Conservation (phyloP, 1,140 invertebrate species). For the Heliothis virescens region DNA sequence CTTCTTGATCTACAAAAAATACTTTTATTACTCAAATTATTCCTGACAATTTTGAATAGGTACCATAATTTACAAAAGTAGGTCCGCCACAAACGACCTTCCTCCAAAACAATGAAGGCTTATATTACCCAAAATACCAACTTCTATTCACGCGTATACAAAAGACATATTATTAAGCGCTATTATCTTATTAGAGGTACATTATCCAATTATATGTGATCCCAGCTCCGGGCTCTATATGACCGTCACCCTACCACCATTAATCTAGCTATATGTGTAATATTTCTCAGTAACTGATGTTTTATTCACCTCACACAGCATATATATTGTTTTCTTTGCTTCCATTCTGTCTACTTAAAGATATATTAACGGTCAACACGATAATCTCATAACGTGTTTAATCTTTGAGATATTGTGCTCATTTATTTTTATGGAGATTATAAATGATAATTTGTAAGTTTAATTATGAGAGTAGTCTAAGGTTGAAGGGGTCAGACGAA, state of each 20-base stretch:
- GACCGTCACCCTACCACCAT: slow-evolving; percentile 59
- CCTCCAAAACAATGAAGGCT: not conserved
- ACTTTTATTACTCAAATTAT: too few relatives aligned
- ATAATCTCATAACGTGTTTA: slow-evolving; percentile 21
- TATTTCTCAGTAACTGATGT: slow-evolving; percentile 63
- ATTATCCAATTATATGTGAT: slow-evolving; percentile 36
- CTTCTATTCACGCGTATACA: not conserved
- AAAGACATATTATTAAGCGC: not conserved
- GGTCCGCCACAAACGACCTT: too few relatives aligned
- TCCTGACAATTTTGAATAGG: too few relatives aligned
- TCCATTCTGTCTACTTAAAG: slow-evolving; percentile 38
- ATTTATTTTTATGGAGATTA: too few relatives aligned
- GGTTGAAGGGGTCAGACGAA: too few relatives aligned
- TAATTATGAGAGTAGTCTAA: too few relatives aligned
- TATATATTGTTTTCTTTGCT: slow-evolving; percentile 57
- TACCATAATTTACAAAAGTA: too few relatives aligned
- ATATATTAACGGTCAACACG: slow-evolving; percentile 35
- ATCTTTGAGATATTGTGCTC: slow-evolving; percentile 24
- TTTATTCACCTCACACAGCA: slow-evolving; percentile 58
- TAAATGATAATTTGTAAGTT: too few relatives aligned
- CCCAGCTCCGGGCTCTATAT: slow-evolving; percentile 51
- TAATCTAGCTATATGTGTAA: slow-evolving; percentile 69
- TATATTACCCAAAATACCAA: not conserved
- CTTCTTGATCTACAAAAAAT: too few relatives aligned
- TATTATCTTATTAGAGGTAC: slow-evolving; percentile 15